Percentiles rank a stretch among this genome's conserved stretches.
Evolutionary conservation across 1,140 invertebrate genomes (phyloP).

Genomic region (Trypoxylus dichotomus): DNA sequence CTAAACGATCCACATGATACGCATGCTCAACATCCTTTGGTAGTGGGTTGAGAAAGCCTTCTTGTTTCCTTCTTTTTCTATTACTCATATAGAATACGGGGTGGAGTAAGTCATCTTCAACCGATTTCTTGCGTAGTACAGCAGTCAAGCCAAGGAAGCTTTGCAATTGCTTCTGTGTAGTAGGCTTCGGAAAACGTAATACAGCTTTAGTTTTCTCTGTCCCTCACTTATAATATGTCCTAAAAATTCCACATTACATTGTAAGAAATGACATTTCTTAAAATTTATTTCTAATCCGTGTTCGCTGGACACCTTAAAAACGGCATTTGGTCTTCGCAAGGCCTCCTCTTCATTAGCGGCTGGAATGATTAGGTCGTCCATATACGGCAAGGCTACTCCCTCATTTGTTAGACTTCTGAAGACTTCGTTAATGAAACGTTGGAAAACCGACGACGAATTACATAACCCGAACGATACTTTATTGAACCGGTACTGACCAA

Average conservation of each 20-base stretch:
- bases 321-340: background rate
- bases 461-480: too few relatives aligned
- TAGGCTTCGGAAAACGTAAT: background rate
- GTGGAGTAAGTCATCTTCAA: constrained; percentile 53
- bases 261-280: constrained; percentile 4
- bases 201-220: constrained; percentile 1
- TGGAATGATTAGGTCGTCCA: too few relatives aligned
- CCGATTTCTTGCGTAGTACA: too few relatives aligned
- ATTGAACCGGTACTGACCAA: too few relatives aligned
- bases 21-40: too few relatives aligned
- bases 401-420: too few relatives aligned
- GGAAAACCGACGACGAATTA: too few relatives aligned
- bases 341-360: background rate
- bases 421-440: too few relatives aligned
- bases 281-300: background rate
- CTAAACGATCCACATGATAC: too few relatives aligned
- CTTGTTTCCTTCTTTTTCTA: too few relatives aligned
- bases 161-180: constrained; percentile 41
- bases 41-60: too few relatives aligned
- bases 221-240: background rate
- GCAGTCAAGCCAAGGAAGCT: constrained; percentile 45
- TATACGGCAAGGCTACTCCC: too few relatives aligned
- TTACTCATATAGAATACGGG: constrained; percentile 52
- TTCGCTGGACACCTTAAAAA: background rate
- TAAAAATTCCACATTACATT: background rate